These are phyloP conservation scores for Macquaria ambigua DNA, from an alignment of 2,113 vertebrate species.

Conservation along the genomic window DNA sequence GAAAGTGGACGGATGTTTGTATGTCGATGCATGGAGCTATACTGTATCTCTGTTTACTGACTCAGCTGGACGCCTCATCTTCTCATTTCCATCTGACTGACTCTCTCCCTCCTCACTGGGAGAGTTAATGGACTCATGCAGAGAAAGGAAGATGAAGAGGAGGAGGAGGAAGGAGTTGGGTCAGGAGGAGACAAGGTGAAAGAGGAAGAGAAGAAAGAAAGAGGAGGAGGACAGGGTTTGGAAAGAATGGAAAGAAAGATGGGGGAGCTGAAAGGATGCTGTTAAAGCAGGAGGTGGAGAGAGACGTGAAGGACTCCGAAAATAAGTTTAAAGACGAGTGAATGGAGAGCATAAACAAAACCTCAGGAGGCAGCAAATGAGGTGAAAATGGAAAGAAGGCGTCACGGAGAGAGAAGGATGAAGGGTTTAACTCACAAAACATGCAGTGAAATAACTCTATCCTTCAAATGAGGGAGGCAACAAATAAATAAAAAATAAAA, in stretches of 20 bases:
- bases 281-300: background rate
- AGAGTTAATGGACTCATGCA: conserved; percentile 27
- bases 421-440: background rate
- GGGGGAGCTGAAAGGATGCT: background rate
- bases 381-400: background rate
- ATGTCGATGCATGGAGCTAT: background rate
- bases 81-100: background rate
- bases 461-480: background rate
- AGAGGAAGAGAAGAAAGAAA: background rate
- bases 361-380: background rate
- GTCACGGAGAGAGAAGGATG: no score
- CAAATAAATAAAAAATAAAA: background rate
- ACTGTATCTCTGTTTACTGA: background rate
- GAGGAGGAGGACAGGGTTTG: background rate
- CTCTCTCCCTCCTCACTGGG: background rate
- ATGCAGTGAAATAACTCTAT: no score
- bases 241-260: background rate
- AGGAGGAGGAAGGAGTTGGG: background rate
- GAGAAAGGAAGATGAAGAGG: background rate
- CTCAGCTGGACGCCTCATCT: conserved; percentile 27
- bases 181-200: background rate
- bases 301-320: background rate
- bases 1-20: background rate
- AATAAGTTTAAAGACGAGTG: no score
- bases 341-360: background rate